phyloP scores from a whole-genome alignment of 1,140 invertebrate genomes.

The Dreissena polymorpha region DNA sequence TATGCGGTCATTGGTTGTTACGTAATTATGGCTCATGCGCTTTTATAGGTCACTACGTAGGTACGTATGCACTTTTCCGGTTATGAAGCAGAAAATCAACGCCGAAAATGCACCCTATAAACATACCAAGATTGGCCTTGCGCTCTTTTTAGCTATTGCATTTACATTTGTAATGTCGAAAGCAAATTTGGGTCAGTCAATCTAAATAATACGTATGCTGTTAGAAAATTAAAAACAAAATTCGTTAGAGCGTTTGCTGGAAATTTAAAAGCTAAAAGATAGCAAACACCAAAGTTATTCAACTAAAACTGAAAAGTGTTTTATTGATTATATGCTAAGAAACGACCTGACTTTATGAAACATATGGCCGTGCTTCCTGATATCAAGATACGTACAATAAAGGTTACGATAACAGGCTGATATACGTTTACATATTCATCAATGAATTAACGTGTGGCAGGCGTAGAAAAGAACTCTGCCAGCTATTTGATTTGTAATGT shows the following conservation, averaged over 20 bases:
- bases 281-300: not conserved
- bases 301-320: too few species aligned
- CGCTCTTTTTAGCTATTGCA: not conserved
- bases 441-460: too few species aligned
- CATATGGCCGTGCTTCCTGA: too few species aligned
- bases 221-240: not conserved
- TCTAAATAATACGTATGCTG: not conserved
- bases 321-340: too few species aligned
- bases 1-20: not conserved
- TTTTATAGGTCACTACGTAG: constrained; percentile 11
- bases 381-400: too few species aligned
- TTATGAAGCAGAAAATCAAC: constrained; percentile 45
- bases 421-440: too few species aligned
- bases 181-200: not conserved
- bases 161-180: too few species aligned
- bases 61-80: constrained; percentile 40
- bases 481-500: too few species aligned
- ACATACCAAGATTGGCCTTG: not conserved
- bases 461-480: too few species aligned
- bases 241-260: too few species aligned
- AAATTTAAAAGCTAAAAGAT: not conserved
- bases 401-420: too few species aligned
- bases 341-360: too few species aligned
- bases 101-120: constrained; percentile 40
- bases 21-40: constrained; percentile 4